Percentiles rank a stretch among this genome's conserved stretches.
These are phyloP conservation scores for Phalera bucephala DNA, from an alignment of 2,888 invertebrate genomes.

Conservation along the genomic window DNA sequence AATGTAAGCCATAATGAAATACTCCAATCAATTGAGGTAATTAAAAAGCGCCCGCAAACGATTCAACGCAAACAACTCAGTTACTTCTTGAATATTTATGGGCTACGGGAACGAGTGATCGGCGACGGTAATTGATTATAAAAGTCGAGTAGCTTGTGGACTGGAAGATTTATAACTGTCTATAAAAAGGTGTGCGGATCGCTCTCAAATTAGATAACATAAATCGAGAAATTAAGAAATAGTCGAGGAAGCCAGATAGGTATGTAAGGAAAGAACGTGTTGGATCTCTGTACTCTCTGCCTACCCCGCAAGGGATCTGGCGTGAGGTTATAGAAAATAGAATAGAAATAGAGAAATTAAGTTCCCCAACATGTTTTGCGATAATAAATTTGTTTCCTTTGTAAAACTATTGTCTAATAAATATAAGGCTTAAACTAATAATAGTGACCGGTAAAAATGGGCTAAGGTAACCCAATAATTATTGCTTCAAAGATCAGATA, in stretches of 20 bases:
- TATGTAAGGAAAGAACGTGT: too few species aligned
- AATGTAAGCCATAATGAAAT: neutral
- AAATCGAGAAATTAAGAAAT: too few species aligned
- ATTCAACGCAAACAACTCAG: constrained; percentile 54
- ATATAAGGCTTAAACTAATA: constrained; percentile 2
- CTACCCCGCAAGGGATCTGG: too few species aligned
- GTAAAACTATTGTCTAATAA: neutral
- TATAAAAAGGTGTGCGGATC: constrained; percentile 50
- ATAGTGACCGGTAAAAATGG: neutral
- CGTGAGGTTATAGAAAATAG: too few species aligned
- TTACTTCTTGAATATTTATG: constrained; percentile 65
- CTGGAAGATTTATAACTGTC: constrained; percentile 65
- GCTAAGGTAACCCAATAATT: neutral
- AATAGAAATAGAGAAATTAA: constrained; percentile 3
- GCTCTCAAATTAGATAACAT: constrained; percentile 24
- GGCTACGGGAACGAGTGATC: constrained; percentile 57
- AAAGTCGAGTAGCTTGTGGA: constrained; percentile 66
- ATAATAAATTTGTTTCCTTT: too few species aligned
- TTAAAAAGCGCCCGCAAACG: constrained; percentile 59
- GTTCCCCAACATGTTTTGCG: too few species aligned
- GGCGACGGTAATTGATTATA: constrained; percentile 72
- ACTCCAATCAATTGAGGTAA: constrained; percentile 54
- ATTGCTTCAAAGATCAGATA: constrained; percentile 1
- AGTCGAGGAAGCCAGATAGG: too few species aligned
- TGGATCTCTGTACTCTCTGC: too few species aligned